Evolutionary conservation across 2,113 vertebrate species (phyloP).

Genomic region (Macroglossus sobrinus): DNA sequence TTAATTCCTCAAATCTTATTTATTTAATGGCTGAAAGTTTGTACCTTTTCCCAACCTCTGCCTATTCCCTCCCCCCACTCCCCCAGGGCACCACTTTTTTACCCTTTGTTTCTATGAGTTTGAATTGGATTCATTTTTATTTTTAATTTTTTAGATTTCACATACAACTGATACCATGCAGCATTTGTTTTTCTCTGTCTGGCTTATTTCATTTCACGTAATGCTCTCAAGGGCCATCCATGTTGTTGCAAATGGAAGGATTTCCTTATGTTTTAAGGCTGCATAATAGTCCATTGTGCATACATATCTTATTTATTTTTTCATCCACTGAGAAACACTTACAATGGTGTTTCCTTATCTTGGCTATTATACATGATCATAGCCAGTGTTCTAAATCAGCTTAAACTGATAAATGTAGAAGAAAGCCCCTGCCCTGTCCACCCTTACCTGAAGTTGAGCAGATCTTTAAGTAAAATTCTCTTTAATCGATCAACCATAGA

Average conservation of each 20-base stretch:
- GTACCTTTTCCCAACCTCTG: background rate
- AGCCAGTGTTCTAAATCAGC: background rate
- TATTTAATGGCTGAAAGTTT: background rate
- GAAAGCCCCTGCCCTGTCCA: background rate
- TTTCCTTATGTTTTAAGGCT: background rate
- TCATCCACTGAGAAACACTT: background rate
- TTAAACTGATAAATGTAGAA: background rate
- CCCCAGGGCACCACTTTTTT: too few species aligned
- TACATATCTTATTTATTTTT: background rate
- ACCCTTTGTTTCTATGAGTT: background rate
- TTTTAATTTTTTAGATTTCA: background rate
- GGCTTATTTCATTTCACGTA: background rate
- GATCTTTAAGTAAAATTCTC: constrained; percentile 8
- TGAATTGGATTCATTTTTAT: background rate
- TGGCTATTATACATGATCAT: background rate
- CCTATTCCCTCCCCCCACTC: too few species aligned
- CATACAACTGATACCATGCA: background rate
- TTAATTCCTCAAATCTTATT: background rate
- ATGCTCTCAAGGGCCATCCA: background rate
- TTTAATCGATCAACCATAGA: background rate
- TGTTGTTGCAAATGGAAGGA: background rate
- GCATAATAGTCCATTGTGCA: background rate
- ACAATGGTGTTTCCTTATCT: background rate
- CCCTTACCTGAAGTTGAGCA: background rate
- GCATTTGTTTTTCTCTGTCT: background rate